A percentile compares a stretch with the other conserved stretches of the same genome.
Evolutionary conservation across 2,797 vertebrate species (phyloP).

Genomic region (Erpetoichthys calabaricus): DNA sequence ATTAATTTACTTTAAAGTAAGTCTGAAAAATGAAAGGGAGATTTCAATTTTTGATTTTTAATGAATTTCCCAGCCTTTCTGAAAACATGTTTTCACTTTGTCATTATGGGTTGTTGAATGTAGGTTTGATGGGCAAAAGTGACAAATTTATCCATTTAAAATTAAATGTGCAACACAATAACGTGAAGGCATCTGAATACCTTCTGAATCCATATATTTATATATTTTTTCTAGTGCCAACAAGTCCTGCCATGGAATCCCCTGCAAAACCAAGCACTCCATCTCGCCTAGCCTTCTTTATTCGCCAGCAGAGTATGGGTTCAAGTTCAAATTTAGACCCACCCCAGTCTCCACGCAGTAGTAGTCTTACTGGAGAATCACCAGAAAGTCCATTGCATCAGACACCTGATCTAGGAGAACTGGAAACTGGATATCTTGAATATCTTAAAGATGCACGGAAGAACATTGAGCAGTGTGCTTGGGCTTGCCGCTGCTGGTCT

Average conservation of each 20-base stretch:
- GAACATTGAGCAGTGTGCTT: constrained; percentile 67
- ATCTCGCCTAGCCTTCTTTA: constrained; percentile 80
- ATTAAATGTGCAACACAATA: no score
- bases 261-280: constrained; percentile 72
- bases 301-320: constrained; percentile 58
- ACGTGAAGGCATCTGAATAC: no score
- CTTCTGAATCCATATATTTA: not conserved
- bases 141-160: no score
- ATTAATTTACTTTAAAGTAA: no score
- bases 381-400: constrained; percentile 60
- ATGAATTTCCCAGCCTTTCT: no score
- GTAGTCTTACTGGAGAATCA: constrained; percentile 26
- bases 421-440: constrained; percentile 81
- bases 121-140: no score
- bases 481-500: constrained; percentile 80
- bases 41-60: no score
- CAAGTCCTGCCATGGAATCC: constrained; percentile 64
- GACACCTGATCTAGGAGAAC: constrained; percentile 45
- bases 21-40: no score
- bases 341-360: constrained; percentile 28
- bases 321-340: constrained; percentile 20
- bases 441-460: constrained; percentile 74
- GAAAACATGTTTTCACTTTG: no score
- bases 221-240: constrained; percentile 36
- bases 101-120: no score